Evolutionary conservation across 2,797 vertebrate genomes (phyloP).

Genomic region (Rhabdomys pumilio): DNA sequence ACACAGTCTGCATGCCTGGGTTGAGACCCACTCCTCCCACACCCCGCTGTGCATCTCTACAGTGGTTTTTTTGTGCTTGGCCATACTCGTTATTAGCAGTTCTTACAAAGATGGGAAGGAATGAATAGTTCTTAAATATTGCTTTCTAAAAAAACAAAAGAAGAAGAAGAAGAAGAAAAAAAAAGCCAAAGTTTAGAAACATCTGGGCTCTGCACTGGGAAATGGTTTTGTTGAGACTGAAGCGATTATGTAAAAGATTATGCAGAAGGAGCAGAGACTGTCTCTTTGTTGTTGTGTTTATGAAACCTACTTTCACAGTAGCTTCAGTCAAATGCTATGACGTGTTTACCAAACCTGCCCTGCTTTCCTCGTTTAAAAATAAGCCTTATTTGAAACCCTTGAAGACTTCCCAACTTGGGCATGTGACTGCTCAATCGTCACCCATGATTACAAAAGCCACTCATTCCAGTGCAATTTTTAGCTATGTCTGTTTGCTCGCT

Average conservation of each 20-base stretch:
- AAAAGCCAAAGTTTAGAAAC: slow-evolving; percentile 61
- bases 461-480: background rate
- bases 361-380: background rate
- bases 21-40: too few relatives aligned
- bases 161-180: background rate
- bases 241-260: slow-evolving; percentile 76
- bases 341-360: slow-evolving; percentile 24
- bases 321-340: slow-evolving; percentile 50
- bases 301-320: slow-evolving; percentile 61
- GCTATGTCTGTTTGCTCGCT: background rate
- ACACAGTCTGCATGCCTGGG: background rate
- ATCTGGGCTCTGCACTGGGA: slow-evolving; percentile 79
- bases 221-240: slow-evolving; percentile 81
- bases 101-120: slow-evolving; percentile 72
- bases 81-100: slow-evolving; percentile 49
- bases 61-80: slow-evolving; percentile 38
- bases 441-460: slow-evolving; percentile 46
- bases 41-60: background rate
- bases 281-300: slow-evolving; percentile 60
- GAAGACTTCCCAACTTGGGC: background rate
- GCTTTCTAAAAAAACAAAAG: background rate
- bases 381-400: slow-evolving; percentile 44
- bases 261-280: slow-evolving; percentile 66
- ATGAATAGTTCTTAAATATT: slow-evolving; percentile 74
- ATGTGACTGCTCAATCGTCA: background rate